Conservation (phyloP, 1,140 invertebrate species). For the Adoxophyes honmai region DNA sequence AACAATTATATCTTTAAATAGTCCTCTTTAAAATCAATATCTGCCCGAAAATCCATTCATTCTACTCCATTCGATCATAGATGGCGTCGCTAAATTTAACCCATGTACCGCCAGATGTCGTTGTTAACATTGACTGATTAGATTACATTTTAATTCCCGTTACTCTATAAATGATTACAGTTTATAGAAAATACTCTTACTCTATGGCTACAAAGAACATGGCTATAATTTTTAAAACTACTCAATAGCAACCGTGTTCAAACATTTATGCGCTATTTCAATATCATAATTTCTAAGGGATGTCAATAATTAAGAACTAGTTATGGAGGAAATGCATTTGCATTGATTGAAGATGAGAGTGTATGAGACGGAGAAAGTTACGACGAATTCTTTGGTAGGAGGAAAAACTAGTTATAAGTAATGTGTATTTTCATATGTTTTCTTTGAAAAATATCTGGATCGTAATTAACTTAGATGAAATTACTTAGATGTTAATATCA, state of each 20-base stretch:
- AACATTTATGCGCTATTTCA: too few relatives aligned
- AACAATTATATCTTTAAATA: slow-evolving; percentile 5
- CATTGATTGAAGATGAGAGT: too few relatives aligned
- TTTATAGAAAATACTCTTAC: slow-evolving; percentile 4
- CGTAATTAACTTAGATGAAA: too few relatives aligned
- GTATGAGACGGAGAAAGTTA: too few relatives aligned
- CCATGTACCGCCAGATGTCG: not conserved
- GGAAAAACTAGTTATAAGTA: too few relatives aligned
- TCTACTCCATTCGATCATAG: not conserved
- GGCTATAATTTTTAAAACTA: slow-evolving; percentile 6
- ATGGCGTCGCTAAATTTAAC: not conserved
- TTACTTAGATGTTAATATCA: too few relatives aligned
- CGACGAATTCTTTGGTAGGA: too few relatives aligned
- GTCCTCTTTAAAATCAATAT: not conserved
- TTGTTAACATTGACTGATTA: not conserved
- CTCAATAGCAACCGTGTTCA: not conserved
- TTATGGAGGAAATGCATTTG: too few relatives aligned
- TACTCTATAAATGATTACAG: not conserved
- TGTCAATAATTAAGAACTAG: too few relatives aligned
- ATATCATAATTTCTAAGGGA: too few relatives aligned
- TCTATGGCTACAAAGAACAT: slow-evolving; percentile 14
- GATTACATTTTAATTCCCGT: not conserved
- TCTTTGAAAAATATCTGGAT: too few relatives aligned
- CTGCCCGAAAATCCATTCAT: not conserved
- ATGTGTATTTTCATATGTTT: too few relatives aligned